Evolutionary conservation across 2,888 invertebrate species (phyloP).

Genomic region (Byasa hedistus): DNA sequence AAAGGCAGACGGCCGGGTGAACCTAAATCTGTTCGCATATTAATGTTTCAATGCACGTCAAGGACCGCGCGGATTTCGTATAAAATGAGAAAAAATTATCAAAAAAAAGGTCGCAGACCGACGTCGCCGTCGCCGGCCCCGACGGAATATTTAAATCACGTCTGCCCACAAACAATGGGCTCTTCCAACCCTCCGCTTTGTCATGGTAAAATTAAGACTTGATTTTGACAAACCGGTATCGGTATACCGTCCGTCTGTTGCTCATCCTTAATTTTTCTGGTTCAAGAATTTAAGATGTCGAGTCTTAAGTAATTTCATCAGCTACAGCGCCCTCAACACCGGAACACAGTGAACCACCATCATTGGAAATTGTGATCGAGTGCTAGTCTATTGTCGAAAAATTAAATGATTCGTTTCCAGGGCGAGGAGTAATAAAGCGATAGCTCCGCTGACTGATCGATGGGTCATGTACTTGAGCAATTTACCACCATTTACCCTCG

Average conservation of each 20-base stretch:
- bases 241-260: slow-evolving; percentile 39
- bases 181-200: slow-evolving; percentile 62
- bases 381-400: no score
- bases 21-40: slow-evolving; percentile 30
- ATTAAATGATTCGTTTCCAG: no score
- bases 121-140: slow-evolving; percentile 48
- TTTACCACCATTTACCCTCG: slow-evolving; percentile 15
- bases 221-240: slow-evolving; percentile 43
- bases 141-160: slow-evolving; percentile 72
- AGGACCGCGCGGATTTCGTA: slow-evolving; percentile 50
- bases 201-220: slow-evolving; percentile 66
- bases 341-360: no score
- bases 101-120: slow-evolving; percentile 44
- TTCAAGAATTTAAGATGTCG: background rate
- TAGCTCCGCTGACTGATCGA: no score
- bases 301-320: background rate
- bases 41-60: slow-evolving; percentile 41
- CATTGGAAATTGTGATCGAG: no score
- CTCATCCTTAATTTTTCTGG: slow-evolving; percentile 34
- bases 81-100: slow-evolving; percentile 46
- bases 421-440: no score
- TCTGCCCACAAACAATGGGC: slow-evolving; percentile 71
- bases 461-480: slow-evolving; percentile 5
- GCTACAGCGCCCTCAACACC: no score
- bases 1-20: slow-evolving; percentile 15